Evolutionary conservation across 2,888 invertebrate species (phyloP).

Genomic region (Lepidocyrtinus sp.): DNA sequence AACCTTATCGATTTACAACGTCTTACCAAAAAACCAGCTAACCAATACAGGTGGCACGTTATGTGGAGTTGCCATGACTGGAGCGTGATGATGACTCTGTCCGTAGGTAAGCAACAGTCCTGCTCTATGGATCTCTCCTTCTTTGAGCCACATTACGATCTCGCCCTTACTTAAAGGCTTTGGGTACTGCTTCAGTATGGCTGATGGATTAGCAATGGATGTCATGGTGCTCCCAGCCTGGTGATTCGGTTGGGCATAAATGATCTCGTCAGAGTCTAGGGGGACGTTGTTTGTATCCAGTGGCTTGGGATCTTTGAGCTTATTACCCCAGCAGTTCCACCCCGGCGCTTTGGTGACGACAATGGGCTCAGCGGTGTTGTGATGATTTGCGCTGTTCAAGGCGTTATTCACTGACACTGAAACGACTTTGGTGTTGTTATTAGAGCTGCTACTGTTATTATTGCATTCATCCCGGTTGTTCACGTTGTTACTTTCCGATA

Average conservation of each 20-base stretch:
- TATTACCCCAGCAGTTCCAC: constrained; percentile 41
- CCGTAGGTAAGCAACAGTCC: constrained; percentile 52
- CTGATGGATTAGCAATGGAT: constrained; percentile 53
- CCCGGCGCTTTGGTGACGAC: constrained; percentile 22
- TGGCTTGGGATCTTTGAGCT: constrained; percentile 4
- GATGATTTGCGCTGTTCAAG: constrained; percentile 16
- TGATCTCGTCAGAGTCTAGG: constrained; percentile 41
- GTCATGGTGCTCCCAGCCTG: constrained; percentile 51
- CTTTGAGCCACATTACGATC: constrained; percentile 61
- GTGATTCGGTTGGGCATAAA: constrained; percentile 61
- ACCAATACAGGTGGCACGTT: constrained; percentile 42
- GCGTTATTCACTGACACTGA: no score
- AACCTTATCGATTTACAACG: not conserved
- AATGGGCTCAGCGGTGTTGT: constrained; percentile 1
- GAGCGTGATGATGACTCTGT: constrained; percentile 37
- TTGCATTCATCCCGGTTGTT: no score
- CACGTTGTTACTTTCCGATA: no score
- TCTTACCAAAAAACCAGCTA: constrained; percentile 62
- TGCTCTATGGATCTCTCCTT: constrained; percentile 61
- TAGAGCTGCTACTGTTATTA: no score
- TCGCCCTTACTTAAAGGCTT: constrained; percentile 58
- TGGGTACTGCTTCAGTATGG: constrained; percentile 57
- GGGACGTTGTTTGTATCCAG: not conserved
- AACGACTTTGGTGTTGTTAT: no score
- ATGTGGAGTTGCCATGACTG: constrained; percentile 28